Evolutionary conservation across 2,888 invertebrate species (phyloP).

Genomic region (Trissolcus japonicus): DNA sequence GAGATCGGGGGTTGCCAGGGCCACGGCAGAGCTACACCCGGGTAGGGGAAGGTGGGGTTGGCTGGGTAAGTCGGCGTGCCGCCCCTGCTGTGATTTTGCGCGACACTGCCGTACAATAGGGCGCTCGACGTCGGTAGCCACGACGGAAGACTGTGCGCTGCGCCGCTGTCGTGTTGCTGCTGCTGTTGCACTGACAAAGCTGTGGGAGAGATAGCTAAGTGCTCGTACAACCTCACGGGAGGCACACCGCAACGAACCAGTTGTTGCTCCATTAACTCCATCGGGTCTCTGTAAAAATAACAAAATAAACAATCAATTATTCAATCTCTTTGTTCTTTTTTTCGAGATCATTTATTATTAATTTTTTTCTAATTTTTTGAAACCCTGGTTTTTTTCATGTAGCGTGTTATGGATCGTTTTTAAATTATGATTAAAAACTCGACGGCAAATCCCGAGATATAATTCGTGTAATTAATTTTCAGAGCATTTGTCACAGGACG

Average conservation of each 20-base stretch:
- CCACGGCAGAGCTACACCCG: slow-evolving; percentile 68
- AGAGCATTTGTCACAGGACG: slow-evolving; percentile 16
- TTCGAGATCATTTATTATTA: too few relatives aligned
- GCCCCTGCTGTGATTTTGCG: slow-evolving; percentile 64
- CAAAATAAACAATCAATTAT: slow-evolving; percentile 46
- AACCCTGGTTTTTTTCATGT: background rate
- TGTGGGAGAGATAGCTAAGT: slow-evolving; percentile 64
- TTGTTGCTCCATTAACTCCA: slow-evolving; percentile 75
- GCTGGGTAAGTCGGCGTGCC: slow-evolving; percentile 63
- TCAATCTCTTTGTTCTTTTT: background rate
- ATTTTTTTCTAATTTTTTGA: too few relatives aligned
- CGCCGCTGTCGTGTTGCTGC: slow-evolving; percentile 62
- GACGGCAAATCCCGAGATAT: too few relatives aligned
- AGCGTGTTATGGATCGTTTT: too few relatives aligned
- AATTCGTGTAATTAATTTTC: slow-evolving; percentile 15
- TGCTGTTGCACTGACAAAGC: slow-evolving; percentile 62
- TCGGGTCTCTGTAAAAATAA: slow-evolving; percentile 71
- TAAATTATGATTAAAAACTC: too few relatives aligned
- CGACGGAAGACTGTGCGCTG: slow-evolving; percentile 65
- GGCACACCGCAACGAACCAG: slow-evolving; percentile 74
- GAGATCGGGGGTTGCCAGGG: slow-evolving; percentile 73
- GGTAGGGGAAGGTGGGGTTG: slow-evolving; percentile 68
- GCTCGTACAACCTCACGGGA: slow-evolving; percentile 73
- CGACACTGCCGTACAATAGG: slow-evolving; percentile 68
- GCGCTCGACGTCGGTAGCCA: slow-evolving; percentile 71